phyloP scores from a whole-genome alignment of 2,113 vertebrate species.

The Pitta sordida region DNA sequence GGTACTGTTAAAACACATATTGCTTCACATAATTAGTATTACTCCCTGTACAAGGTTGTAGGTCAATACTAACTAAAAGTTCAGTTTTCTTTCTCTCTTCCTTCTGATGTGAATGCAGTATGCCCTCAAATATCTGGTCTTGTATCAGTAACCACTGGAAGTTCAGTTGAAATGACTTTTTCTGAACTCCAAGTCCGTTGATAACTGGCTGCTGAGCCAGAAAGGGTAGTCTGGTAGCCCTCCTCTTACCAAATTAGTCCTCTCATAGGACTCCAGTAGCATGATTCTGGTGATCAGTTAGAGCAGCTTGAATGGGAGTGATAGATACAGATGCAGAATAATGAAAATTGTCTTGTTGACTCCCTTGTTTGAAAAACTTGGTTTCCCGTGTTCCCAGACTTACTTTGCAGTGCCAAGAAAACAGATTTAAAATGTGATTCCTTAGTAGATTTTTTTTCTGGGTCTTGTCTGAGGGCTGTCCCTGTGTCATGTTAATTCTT shows the following conservation, averaged over 20 bases:
- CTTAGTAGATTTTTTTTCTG: background rate
- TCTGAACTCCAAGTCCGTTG: background rate
- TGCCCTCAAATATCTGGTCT: background rate
- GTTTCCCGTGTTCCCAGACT: background rate
- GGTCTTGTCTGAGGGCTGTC: background rate
- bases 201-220: background rate
- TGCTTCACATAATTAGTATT: background rate
- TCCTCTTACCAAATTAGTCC: background rate
- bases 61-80: background rate
- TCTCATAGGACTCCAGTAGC: background rate
- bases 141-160: background rate
- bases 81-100: background rate
- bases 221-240: background rate
- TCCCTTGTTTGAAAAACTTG: background rate
- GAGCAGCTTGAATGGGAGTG: background rate
- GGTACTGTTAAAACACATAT: background rate
- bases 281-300: background rate
- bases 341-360: background rate
- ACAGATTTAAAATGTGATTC: background rate
- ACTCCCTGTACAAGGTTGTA: background rate
- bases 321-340: background rate
- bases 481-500: background rate
- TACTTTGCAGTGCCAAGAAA: background rate
- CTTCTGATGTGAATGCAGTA: background rate
- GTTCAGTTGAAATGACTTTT: background rate